These are phyloP conservation scores for Hesperophylax magnus DNA, from an alignment of 1,140 invertebrate species.

Conservation along the genomic window DNA sequence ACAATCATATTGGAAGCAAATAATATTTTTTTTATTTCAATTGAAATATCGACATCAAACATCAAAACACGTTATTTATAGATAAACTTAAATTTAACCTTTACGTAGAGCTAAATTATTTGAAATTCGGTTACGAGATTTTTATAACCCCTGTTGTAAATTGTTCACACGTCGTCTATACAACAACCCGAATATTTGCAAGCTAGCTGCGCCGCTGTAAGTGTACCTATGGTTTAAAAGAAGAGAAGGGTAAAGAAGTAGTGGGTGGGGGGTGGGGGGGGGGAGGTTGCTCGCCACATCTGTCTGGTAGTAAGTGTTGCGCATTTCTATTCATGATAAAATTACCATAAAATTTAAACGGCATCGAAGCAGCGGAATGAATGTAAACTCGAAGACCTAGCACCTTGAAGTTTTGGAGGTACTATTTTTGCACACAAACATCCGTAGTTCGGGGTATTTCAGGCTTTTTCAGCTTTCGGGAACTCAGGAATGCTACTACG, in stretches of 20 bases:
- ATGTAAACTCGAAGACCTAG: slow-evolving; percentile 47
- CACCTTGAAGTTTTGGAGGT: slow-evolving; percentile 19
- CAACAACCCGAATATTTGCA: background rate
- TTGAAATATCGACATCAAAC: no score
- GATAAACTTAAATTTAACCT: no score
- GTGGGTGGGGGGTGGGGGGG: background rate
- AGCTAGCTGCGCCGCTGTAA: background rate
- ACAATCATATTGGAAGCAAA: no score
- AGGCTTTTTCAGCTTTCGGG: no score
- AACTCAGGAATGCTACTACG: background rate
- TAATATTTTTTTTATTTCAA: no score
- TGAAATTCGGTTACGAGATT: background rate
- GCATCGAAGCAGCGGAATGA: slow-evolving; percentile 53
- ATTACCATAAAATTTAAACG: slow-evolving; percentile 58
- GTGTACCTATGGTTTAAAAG: background rate
- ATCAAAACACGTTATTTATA: background rate
- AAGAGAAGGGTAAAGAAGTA: no score
- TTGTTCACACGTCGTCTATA: slow-evolving; percentile 13
- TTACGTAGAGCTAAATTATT: background rate
- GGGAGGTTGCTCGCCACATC: slow-evolving; percentile 44
- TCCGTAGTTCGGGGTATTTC: no score
- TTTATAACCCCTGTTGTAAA: background rate
- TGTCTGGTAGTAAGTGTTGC: slow-evolving; percentile 49
- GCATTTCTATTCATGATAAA: slow-evolving; percentile 58
- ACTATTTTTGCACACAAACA: background rate